Evolutionary conservation across 1,140 invertebrate species (phyloP).

Genomic region (Bombus difficillimus): DNA sequence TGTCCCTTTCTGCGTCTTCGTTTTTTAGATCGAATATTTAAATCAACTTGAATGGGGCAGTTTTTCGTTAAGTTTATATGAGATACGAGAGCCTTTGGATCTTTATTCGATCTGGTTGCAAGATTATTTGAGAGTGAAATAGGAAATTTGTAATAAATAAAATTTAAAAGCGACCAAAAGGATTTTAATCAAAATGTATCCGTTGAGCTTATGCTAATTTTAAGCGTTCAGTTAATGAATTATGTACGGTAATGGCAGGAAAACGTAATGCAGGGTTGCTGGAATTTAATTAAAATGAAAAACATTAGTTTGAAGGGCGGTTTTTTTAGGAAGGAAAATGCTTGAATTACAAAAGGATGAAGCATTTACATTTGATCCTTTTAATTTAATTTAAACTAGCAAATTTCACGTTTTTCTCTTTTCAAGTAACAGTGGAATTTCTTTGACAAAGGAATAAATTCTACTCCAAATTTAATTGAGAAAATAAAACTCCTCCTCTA

Average conservation of each 20-base stretch:
- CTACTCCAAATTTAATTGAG: not conserved
- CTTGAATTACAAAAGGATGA: not conserved
- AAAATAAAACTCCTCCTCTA: not conserved
- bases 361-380: slow-evolving; percentile 4
- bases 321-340: not conserved
- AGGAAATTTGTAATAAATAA: too few relatives aligned
- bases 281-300: slow-evolving; percentile 18
- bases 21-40: not conserved
- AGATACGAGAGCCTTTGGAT: not conserved
- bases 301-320: slow-evolving; percentile 1
- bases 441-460: not conserved
- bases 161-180: too few relatives aligned
- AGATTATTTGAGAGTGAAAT: not conserved
- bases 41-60: not conserved
- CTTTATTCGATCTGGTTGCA: not conserved
- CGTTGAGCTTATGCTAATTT: not conserved
- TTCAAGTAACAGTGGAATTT: not conserved
- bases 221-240: not conserved
- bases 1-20: not conserved
- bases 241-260: not conserved
- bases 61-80: not conserved
- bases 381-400: not conserved
- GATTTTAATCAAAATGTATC: not conserved
- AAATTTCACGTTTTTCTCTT: not conserved
- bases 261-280: not conserved